Evolutionary conservation across 2,113 vertebrate species (phyloP), one percentile per base, ranked within the genome.

Genomic region (Gallinago media): DNA sequence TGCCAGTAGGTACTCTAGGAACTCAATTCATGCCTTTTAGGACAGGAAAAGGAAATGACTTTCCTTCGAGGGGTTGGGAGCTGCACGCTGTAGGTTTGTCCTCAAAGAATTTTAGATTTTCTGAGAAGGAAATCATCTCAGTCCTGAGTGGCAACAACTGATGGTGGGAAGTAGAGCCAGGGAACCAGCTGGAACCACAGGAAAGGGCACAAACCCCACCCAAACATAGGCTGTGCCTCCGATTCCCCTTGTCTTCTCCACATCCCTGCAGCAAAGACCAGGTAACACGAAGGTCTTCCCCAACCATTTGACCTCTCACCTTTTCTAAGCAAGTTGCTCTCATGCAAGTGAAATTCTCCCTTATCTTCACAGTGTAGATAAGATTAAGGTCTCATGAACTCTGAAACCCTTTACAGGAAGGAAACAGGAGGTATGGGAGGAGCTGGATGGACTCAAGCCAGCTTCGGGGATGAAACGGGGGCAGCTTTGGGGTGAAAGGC

Each of bases 1-100:
- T 42, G 85, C 85, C 16, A 97, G 99, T 99, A 96, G 98, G 99
- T 98, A 55, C 87, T 61, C 63, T 46, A 32, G 34, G 12, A 50
- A 10, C 29, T 19, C 5, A 4, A 1, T 15, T 61, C 31, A 34
- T 11, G 14, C 26, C 20, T 63, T 22, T 29, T 4, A n/a, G 38
- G 47, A 4, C 1, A 7, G 12, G 14, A 10, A 36, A 22, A 20
- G 26, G 44, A n/a, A n/a, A 34, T 18, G 0, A 12, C 7, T 19
- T 83, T 66, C 29, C 10, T 38, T 58, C 1, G 0, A 5, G 23
- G 58, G 32, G 5, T 6, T 21, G 26, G 23, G 49, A 62, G 14
- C 12, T 77, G 15, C 9, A 11, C 23, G 42, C 38, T 58, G 6
- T 9, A 42, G 47, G 59, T 61, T 78, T 68, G 36, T 19, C 21